Conservation (phyloP, 1,140 invertebrate genomes). For the Mya arenaria region DNA sequence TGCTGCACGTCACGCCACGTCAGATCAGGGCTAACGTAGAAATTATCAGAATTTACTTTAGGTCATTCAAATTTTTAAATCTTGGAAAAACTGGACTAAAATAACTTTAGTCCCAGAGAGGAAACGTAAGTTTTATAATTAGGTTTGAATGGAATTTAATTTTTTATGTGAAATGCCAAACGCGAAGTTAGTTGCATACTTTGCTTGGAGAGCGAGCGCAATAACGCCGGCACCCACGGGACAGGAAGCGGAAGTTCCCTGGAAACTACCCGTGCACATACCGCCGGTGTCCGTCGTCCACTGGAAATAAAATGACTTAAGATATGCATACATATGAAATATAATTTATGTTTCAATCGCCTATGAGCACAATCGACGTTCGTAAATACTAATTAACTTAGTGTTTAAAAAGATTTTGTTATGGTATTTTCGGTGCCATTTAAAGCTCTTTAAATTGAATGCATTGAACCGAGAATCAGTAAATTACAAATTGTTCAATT, state of each 20-base stretch:
- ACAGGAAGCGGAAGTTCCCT: slow-evolving; percentile 95
- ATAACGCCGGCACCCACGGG: slow-evolving; percentile 97
- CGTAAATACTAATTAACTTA: no score
- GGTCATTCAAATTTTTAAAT: neutral
- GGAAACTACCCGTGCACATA: slow-evolving; percentile 80
- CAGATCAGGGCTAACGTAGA: slow-evolving; percentile 26
- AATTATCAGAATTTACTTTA: neutral
- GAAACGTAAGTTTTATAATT: neutral
- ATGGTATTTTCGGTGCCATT: no score
- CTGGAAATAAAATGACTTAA: slow-evolving; percentile 57
- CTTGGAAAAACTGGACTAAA: neutral
- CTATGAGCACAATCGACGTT: no score
- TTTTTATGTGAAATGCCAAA: no score
- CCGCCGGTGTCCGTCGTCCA: slow-evolving; percentile 97
- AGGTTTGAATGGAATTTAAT: neutral
- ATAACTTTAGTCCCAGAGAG: neutral
- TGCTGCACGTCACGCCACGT: slow-evolving; percentile 49
- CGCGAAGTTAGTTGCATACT: slow-evolving; percentile 83
- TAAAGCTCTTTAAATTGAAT: no score
- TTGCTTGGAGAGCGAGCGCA: slow-evolving; percentile 96
- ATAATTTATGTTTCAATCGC: no score
- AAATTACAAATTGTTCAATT: no score
- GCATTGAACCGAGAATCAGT: no score
- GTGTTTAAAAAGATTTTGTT: no score
- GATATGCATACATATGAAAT: no score